Conservation (phyloP, 2,888 invertebrate species). For the Eledone cirrhosa region DNA sequence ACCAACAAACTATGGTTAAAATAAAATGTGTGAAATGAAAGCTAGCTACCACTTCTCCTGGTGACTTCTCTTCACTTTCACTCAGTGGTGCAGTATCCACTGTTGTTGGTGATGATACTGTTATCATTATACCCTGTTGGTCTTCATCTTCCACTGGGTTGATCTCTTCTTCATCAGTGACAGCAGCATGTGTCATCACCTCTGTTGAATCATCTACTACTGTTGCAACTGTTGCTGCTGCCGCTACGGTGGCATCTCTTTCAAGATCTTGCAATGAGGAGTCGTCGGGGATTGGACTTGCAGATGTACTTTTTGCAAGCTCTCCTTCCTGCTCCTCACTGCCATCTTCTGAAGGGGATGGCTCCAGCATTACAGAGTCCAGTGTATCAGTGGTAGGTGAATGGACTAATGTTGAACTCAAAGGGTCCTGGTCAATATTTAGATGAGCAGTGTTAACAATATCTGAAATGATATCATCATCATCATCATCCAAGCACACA, state of each 20-base stretch:
- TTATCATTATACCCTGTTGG: neutral
- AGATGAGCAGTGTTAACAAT: neutral
- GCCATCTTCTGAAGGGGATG: slow-evolving; percentile 44
- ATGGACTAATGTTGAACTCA: slow-evolving; percentile 40
- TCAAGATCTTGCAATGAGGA: slow-evolving; percentile 12
- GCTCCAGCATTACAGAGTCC: slow-evolving; percentile 57
- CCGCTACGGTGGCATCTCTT: slow-evolving; percentile 29
- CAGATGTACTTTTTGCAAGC: neutral
- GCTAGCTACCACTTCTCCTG: slow-evolving; percentile 4
- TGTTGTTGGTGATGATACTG: neutral
- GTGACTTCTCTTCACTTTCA: slow-evolving; percentile 4
- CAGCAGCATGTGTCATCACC: neutral
- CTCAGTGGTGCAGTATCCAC: neutral
- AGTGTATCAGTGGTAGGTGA: slow-evolving; percentile 59
- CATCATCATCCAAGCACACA: slow-evolving; percentile 32
- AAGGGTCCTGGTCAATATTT: neutral
- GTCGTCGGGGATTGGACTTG: slow-evolving; percentile 1
- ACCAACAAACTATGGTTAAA: too few species aligned
- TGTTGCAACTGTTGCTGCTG: slow-evolving; percentile 15
- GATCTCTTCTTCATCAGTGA: neutral
- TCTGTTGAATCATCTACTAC: neutral
- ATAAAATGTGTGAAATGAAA: neutral
- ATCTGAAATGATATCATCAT: slow-evolving; percentile 15
- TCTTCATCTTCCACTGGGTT: too few species aligned
- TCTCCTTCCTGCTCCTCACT: slow-evolving; percentile 9